Conservation (phyloP, 2,797 vertebrate species). For the Etheostoma nigrum region DNA sequence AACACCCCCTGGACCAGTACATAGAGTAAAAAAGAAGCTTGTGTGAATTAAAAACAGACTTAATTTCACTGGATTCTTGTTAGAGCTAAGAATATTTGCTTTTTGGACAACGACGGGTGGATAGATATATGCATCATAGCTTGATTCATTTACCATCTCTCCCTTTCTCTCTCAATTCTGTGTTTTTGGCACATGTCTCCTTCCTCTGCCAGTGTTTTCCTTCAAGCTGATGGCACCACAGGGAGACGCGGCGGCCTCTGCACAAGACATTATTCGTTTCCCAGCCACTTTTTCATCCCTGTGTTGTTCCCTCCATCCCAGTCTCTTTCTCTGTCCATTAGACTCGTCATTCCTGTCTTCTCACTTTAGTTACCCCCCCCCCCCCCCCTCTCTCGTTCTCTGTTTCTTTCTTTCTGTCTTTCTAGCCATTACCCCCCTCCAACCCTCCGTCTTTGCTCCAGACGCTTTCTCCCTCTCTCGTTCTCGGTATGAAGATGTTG, state of each 20-base stretch:
- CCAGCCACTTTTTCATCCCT: conserved; percentile 20
- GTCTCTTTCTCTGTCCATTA: conserved; percentile 49
- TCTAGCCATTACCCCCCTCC: conserved; percentile 11
- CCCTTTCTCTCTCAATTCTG: neutral
- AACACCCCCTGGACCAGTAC: no score
- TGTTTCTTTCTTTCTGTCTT: conserved; percentile 23
- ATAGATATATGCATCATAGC: conserved; percentile 1
- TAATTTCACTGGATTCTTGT: neutral
- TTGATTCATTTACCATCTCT: conserved; percentile 29
- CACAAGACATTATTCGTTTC: conserved; percentile 65
- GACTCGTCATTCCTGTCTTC: conserved; percentile 34
- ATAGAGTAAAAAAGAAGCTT: neutral
- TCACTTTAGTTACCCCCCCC: conserved; percentile 42
- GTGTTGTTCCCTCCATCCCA: conserved; percentile 37
- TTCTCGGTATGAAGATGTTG: conserved; percentile 77
- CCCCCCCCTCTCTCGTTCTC: conserved; percentile 9
- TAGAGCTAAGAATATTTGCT: neutral
- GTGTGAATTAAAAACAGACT: neutral
- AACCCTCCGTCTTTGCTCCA: neutral
- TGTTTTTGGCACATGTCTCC: conserved; percentile 42
- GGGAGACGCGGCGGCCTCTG: conserved; percentile 74
- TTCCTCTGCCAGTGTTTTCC: conserved; percentile 45
- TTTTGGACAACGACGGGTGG: conserved; percentile 14
- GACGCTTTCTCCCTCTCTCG: conserved; percentile 29
- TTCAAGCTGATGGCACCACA: conserved; percentile 67